Base-by-base conservation (phyloP, 2,888 invertebrate genomes). In the Leucozona laternaria region DNA sequence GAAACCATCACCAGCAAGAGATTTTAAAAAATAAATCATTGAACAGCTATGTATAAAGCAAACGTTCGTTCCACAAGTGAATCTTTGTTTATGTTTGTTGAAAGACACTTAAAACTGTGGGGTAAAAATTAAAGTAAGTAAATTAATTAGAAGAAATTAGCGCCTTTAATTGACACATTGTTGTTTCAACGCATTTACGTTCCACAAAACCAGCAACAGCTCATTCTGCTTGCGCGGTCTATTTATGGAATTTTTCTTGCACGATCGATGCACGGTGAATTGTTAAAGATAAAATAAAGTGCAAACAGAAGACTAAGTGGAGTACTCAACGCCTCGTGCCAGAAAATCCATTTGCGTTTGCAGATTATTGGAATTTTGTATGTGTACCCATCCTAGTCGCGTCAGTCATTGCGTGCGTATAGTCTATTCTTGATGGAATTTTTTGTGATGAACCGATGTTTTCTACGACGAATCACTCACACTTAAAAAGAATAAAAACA, bases 281-380 rank as follows among this genome's bases (percentile, higher is more conserved):
- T 15, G 8, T 28, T 20, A 53, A 43, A 13, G 13, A 48, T 45
- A 64, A 68, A 72, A 43, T 40, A 45, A 66, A 81, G 72, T 81
- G 85, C 76, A 68, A 73, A 70, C 78, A 71, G 81, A 75, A 72
- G 75, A 73, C 64, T 75, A 68, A 66, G 80, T 60, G 66, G 45
- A 77, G 86, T 71, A 79, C 75, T 79, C 78, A 86, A 75, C 86
- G 80, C 72, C 80, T 75, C 78, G 78, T 81, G 82, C 86, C 86
- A 86, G 82, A 53, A 86, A 82, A 86, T 71, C 86, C 86, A 86
- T 86, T 86, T 86, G 40, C 82, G 55, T 79, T 78, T 17, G 66
- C 79, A 50, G 62, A 82, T 85, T 73, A 78, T 71, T 79, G 82
- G 79, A 82, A 82, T 86, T 81, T 79, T 79, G 50, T 40, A 3